These are phyloP conservation scores for Diploptera punctata DNA, from an alignment of 2,888 invertebrate genomes.

Conservation along the genomic window DNA sequence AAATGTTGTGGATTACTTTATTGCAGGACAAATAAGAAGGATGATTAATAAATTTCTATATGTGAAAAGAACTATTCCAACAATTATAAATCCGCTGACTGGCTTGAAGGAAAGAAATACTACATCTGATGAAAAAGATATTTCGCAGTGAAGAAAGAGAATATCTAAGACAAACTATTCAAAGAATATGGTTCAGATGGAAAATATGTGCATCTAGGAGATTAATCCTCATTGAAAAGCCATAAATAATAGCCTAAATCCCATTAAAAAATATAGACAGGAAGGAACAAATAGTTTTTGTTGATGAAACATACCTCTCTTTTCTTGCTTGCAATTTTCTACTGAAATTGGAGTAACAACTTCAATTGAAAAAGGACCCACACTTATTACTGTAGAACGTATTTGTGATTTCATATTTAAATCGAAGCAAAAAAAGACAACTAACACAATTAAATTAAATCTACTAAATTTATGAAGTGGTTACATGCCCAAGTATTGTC, in stretches of 20 bases:
- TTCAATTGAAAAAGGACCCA: slow-evolving; percentile 22
- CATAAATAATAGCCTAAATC: not conserved
- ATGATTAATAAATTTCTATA: not conserved
- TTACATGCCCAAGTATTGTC: slow-evolving; percentile 30
- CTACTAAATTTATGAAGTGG: slow-evolving; percentile 40
- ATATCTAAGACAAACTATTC: not conserved
- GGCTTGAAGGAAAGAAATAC: too few species aligned
- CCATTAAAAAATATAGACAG: not conserved
- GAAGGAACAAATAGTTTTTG: not conserved
- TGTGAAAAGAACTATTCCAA: not conserved
- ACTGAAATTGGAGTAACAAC: not conserved
- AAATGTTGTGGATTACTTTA: not conserved
- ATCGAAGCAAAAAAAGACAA: slow-evolving; percentile 29
- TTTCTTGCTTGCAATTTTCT: not conserved
- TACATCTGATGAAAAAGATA: not conserved
- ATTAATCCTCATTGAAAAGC: not conserved
- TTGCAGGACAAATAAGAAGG: not conserved
- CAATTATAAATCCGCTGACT: not conserved
- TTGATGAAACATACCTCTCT: not conserved
- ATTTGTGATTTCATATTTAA: slow-evolving; percentile 37
- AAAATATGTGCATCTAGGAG: not conserved
- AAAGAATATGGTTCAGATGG: not conserved
- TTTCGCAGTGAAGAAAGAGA: not conserved
- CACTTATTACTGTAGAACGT: slow-evolving; percentile 36
- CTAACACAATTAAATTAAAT: too few species aligned